A percentile compares a stretch with the other conserved stretches of the same genome.
These are phyloP conservation scores for Hydrolagus colliei DNA, from an alignment of 2,797 vertebrate species.

Conservation along the genomic window DNA sequence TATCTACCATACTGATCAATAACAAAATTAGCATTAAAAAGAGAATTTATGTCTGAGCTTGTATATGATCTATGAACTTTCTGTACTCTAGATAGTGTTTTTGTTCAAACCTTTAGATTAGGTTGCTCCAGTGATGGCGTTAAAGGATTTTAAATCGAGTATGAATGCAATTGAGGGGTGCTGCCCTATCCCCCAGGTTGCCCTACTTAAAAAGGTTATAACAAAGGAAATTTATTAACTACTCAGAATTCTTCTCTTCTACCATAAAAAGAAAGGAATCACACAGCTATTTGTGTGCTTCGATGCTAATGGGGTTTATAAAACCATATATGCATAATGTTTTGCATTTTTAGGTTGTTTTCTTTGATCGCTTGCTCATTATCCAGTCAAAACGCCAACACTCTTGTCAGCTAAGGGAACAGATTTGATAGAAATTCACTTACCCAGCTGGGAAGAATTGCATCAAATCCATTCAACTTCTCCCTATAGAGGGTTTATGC, in stretches of 20 bases:
- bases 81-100: neutral
- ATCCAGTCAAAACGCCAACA: constrained; percentile 6
- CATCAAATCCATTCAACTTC: constrained; percentile 29
- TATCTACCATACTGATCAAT: neutral
- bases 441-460: constrained; percentile 14
- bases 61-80: neutral
- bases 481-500: constrained; percentile 25
- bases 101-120: neutral
- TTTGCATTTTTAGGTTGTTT: neutral
- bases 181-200: neutral
- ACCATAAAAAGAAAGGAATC: neutral
- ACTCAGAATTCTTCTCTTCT: constrained; percentile 5
- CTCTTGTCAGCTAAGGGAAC: neutral
- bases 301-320: neutral
- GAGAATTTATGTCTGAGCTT: neutral
- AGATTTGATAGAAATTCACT: constrained; percentile 23
- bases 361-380: constrained; percentile 16
- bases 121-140: neutral
- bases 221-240: neutral
- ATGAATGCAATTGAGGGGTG: neutral
- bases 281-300: neutral
- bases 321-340: neutral
- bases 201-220: neutral
- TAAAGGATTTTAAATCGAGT: neutral
- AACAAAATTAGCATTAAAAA: no score